Evolutionary conservation across 1,140 invertebrate species (phyloP), one percentile per base, ranked within the genome.

Genomic region (Apis laboriosa): DNA sequence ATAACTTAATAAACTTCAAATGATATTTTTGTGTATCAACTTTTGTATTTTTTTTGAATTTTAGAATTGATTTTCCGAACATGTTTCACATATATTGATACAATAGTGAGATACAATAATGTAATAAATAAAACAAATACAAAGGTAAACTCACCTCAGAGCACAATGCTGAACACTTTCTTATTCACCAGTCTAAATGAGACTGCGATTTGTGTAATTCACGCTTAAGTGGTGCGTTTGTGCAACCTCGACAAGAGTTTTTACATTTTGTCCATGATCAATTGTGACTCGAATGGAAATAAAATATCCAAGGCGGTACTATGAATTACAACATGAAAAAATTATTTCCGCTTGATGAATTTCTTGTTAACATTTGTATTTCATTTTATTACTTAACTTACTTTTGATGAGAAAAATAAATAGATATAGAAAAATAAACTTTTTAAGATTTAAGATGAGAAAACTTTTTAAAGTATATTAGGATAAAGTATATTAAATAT

Each of bases 241-340:
- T 9, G 15, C 19, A 74, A 74, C 60, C 78, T 80, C 78, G 70
- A 49, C 24, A 53, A 63, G 1, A 63, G 58, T 80, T 80, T 80
- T 80, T 80, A 28, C 19, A 80, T 75, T 75, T 80, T 34, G 24
- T n/a, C 78, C 71, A 13, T 75, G 71, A 75, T 74, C 28, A 34
- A 56, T 21, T 15, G n/a, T 2, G 71, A 13, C 15, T 75, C 17
- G 61, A 66, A 66, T 66, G 28, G 28, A 75, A 24, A 66, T 75
- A 64, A 24, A 66, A 61, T 56, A 74, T 56, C 60, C 34, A 64
- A 43, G 21, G 51, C 28, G 28, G 60, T 2, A 73, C 21, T 28
- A 9, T 34, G 17, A 12, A 13, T 1, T 28, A 4, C 4, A 53
- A 34, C n/a, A 53, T 21, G 13, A 43, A 79, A 28, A 77, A 15